Evolutionary conservation across 1,140 invertebrate species (phyloP).

Genomic region (Marisa cornuarietis): DNA sequence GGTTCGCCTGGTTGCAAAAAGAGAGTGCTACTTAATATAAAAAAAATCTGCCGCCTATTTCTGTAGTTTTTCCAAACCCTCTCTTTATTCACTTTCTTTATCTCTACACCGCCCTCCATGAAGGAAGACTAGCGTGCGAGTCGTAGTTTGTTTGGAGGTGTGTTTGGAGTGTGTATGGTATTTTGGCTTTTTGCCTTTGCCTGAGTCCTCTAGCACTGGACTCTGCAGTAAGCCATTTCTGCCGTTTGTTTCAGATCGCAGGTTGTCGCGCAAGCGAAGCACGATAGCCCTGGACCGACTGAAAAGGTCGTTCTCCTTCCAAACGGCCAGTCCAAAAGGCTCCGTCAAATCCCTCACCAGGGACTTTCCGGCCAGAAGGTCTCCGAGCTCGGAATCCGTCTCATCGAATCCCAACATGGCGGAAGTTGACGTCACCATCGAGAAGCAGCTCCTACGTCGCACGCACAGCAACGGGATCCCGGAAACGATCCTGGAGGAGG

Average conservation of each 20-base stretch:
- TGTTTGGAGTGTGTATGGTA: not conserved
- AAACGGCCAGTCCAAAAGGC: constrained; percentile 24
- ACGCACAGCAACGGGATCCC: constrained; percentile 26
- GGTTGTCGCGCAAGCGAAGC: constrained; percentile 40
- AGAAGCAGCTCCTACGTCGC: constrained; percentile 25
- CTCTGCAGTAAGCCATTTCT: too few species aligned
- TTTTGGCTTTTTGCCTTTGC: too few species aligned
- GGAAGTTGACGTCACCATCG: constrained; percentile 16
- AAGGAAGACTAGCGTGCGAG: not conserved
- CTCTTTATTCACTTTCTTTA: too few species aligned
- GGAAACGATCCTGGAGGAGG: constrained; percentile 33
- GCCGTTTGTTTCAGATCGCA: constrained; percentile 32
- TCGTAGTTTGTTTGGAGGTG: not conserved
- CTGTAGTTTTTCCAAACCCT: too few species aligned
- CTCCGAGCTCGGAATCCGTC: not conserved
- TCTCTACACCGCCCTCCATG: not conserved
- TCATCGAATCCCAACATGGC: not conserved
- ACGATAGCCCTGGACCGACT: constrained; percentile 37
- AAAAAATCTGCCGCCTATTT: too few species aligned
- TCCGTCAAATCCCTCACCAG: not conserved
- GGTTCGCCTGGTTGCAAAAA: too few species aligned
- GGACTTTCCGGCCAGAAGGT: not conserved
- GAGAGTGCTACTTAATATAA: too few species aligned
- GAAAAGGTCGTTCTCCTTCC: constrained; percentile 39
- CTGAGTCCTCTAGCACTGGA: too few species aligned